Conservation (phyloP, 1,140 invertebrate species). For the Pseudomyrmex sp. region DNA sequence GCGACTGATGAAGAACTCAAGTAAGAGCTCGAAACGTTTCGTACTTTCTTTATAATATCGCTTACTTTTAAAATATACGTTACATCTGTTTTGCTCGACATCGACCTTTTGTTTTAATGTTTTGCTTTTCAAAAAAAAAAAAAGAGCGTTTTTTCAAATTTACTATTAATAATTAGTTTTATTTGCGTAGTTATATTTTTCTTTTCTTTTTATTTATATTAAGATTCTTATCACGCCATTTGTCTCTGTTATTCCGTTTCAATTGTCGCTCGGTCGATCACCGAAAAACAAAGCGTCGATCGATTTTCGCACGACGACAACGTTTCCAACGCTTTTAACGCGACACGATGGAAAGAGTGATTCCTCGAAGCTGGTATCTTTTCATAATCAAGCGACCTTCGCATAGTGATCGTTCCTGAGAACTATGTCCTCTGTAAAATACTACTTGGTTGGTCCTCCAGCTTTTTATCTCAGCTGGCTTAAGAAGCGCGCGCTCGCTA, state of each 20-base stretch:
- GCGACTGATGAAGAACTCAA: too few species aligned
- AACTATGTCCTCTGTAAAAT: slow-evolving; percentile 77
- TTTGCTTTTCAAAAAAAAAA: too few species aligned
- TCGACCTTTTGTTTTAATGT: too few species aligned
- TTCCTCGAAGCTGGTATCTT: slow-evolving; percentile 71
- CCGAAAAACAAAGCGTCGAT: not conserved
- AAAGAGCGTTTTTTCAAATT: too few species aligned
- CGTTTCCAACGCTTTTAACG: slow-evolving; percentile 35
- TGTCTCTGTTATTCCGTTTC: slow-evolving; percentile 12
- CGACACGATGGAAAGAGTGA: slow-evolving; percentile 32
- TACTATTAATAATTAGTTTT: too few species aligned
- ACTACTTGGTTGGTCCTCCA: slow-evolving; percentile 76
- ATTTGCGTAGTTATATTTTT: not conserved
- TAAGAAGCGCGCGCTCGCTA: slow-evolving; percentile 80
- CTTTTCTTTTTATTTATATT: not conserved
- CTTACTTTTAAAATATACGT: too few species aligned
- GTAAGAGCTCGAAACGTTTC: too few species aligned
- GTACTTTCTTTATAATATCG: too few species aligned
- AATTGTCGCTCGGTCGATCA: slow-evolving; percentile 12
- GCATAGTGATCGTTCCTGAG: slow-evolving; percentile 81
- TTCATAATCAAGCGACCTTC: slow-evolving; percentile 82
- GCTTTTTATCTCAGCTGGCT: slow-evolving; percentile 78
- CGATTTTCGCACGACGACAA: slow-evolving; percentile 10
- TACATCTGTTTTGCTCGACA: too few species aligned
- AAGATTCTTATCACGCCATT: not conserved